phyloP scores from a whole-genome alignment of 1,140 invertebrate genomes.

The Trissolcus basalis region DNA sequence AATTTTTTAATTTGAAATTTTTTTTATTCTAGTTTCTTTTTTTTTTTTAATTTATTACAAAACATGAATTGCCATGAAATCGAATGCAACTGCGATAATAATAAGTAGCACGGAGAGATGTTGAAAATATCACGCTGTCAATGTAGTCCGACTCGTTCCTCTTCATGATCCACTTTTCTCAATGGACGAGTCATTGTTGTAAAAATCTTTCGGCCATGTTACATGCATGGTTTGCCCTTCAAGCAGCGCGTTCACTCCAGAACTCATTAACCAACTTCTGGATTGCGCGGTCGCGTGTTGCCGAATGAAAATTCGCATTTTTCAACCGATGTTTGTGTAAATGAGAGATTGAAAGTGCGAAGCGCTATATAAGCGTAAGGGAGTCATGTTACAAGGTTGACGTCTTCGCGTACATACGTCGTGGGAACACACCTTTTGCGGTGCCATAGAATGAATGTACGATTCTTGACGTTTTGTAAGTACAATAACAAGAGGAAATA shows the following conservation, averaged over 20 bases:
- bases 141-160: conserved; percentile 22
- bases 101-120: not conserved
- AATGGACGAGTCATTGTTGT: conserved; percentile 16
- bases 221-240: conserved; percentile 22
- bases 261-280: conserved; percentile 48
- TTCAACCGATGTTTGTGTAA: conserved; percentile 47
- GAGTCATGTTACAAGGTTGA: conserved; percentile 60
- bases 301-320: conserved; percentile 40
- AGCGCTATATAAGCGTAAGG: conserved; percentile 57
- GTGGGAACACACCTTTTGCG: conserved; percentile 58
- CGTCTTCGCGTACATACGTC: conserved; percentile 49
- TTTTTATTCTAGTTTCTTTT: no score
- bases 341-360: conserved; percentile 59
- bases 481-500: conserved; percentile 46
- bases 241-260: conserved; percentile 8
- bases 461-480: conserved; percentile 46
- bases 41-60: not conserved
- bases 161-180: conserved; percentile 32
- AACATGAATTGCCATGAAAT: not conserved
- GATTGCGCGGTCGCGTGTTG: conserved; percentile 40
- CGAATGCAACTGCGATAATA: no score
- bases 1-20: no score
- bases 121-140: conserved; percentile 18
- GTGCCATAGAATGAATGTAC: conserved; percentile 43
- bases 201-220: conserved; percentile 21